Evolutionary conservation across 2,113 vertebrate species (phyloP), one percentile per base, ranked within the genome.

Genomic region (Alligator sinensis): DNA sequence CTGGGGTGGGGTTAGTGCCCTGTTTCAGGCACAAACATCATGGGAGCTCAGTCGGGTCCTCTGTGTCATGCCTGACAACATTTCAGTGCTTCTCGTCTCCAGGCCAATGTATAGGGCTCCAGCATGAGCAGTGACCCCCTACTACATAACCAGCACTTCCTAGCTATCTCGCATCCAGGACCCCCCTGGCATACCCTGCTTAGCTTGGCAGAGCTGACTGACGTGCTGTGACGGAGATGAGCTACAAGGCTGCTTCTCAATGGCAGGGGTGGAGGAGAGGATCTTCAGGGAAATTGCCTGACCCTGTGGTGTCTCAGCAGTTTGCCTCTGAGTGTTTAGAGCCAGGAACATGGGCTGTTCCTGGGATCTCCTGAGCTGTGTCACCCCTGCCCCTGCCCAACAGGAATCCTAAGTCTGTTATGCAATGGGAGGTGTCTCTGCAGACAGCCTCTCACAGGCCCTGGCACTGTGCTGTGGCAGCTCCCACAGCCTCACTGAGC

Each of bases 371-470:
- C 6, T 54, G 78, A 63, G 16, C 60, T 38, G 6, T 28, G 25
- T 47, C 18, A 13, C 22, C n/a, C 16, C 13, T 21, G 25, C 18
- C 12, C 11, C 22, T 25, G 55, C 0, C 0, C 78, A 11, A 66
- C 25, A 7, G 38, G 30, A 15, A 3, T 16, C 70, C 19, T 13
- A 7, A 24, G 70, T n/a, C 34, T 22, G 22, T 25, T 74, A 19
- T 72, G 4, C 4, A 5, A 21, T 12, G 54, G 15, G 7, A 4
- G 24, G 4, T 16, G 3, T 38, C 58, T 15, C 70, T 2, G 4
- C 38, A 38, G 38, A 38, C 38, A 38, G 7, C 38, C 38, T 38
- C 38, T 38, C 38, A 38, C 38, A 38, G 38, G 38, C 38, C 38
- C 38, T 38, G 38, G 38, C 38, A 38, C 38, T 38, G 38, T 38